Percentiles rank a stretch among this genome's conserved stretches.
Evolutionary conservation across 2,888 invertebrate species (phyloP).

Genomic region (Parnassius smintheus): DNA sequence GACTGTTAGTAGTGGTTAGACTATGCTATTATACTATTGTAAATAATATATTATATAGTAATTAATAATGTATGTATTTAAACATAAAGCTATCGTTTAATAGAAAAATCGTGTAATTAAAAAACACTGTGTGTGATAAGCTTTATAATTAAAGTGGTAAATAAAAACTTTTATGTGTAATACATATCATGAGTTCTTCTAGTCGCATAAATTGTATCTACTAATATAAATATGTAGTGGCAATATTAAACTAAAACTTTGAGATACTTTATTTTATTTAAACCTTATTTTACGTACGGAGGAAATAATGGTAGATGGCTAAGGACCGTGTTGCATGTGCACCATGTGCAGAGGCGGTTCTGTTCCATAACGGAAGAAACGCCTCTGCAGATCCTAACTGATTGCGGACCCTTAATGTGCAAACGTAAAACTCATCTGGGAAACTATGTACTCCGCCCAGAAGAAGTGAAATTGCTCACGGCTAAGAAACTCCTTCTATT

Average conservation of each 20-base stretch:
- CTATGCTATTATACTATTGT: neutral
- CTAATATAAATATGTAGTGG: conserved; percentile 24
- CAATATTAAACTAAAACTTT: conserved; percentile 15
- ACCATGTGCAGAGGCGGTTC: too few species aligned
- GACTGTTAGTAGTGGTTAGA: too few species aligned
- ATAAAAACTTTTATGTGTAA: conserved; percentile 26
- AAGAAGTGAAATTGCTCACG: too few species aligned
- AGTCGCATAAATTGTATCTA: conserved; percentile 9
- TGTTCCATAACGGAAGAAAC: too few species aligned
- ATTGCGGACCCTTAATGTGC: too few species aligned
- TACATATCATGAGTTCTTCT: conserved; percentile 33
- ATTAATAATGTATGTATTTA: conserved; percentile 1
- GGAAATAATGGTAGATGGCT: too few species aligned
- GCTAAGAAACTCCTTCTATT: too few species aligned
- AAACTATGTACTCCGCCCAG: too few species aligned
- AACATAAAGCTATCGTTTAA: neutral
- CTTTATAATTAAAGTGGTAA: conserved; percentile 10
- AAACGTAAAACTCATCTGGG: too few species aligned
- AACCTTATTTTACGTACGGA: neutral
- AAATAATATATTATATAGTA: neutral
- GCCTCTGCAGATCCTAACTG: too few species aligned
- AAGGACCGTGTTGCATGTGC: too few species aligned
- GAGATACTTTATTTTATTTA: neutral
- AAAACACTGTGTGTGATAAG: conserved; percentile 7
- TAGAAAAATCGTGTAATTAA: conserved; percentile 5